Conservation (phyloP, 2,113 vertebrate genomes). For the Callipepla squamata region DNA sequence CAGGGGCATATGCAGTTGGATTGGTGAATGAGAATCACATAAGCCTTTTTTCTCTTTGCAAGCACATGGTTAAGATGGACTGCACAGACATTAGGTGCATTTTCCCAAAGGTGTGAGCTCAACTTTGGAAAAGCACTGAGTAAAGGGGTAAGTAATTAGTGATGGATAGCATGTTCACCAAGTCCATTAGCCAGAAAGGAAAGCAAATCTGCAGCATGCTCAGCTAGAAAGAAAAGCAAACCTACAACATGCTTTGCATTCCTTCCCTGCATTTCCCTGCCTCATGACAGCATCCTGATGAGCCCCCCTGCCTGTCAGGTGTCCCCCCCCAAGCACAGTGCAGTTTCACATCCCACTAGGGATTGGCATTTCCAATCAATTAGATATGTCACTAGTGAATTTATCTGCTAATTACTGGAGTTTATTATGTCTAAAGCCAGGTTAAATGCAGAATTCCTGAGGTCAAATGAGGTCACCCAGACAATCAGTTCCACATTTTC, state of each 20-base stretch:
- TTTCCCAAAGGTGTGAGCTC: constrained; percentile 49
- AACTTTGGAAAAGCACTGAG: constrained; percentile 60
- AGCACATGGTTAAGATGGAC: background rate
- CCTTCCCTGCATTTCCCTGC: background rate
- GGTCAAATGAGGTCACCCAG: constrained; percentile 69
- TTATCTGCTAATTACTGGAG: constrained; percentile 70
- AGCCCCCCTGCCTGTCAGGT: background rate
- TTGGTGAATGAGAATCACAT: background rate
- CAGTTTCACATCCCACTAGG: fast-evolving
- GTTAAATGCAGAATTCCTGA: constrained; percentile 74
- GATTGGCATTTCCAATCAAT: constrained; percentile 69
- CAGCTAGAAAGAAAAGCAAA: constrained; percentile 63
- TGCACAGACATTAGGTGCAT: background rate
- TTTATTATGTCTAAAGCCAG: constrained; percentile 77
- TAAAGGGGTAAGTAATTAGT: constrained; percentile 45
- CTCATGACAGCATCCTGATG: background rate
- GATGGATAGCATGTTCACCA: constrained; percentile 48
- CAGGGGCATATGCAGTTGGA: background rate
- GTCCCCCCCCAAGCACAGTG: background rate
- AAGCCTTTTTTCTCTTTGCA: background rate
- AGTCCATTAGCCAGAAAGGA: constrained; percentile 60
- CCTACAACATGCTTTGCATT: constrained; percentile 24
- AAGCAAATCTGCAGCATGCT: constrained; percentile 52
- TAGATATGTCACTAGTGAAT: constrained; percentile 29
- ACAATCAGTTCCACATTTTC: constrained; percentile 76